Base-by-base conservation (phyloP, 1,140 invertebrate genomes). In the Cotesia typhae region DNA sequence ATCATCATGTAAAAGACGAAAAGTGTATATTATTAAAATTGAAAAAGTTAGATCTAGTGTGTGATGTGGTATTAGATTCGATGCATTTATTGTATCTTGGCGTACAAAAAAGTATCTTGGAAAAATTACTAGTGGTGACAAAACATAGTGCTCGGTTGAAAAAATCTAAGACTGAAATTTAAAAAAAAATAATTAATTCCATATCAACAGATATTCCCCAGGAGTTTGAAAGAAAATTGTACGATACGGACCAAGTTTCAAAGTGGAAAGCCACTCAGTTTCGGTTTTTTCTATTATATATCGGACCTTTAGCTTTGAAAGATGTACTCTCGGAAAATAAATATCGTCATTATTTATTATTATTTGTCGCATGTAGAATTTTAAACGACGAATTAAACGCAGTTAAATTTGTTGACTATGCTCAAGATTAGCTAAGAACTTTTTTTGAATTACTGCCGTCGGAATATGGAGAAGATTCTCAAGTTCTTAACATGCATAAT, bases 261-360 rank as follows among this genome's bases (percentile, higher is more conserved):
- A 71, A 75, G 20, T 76, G 76, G 77, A 80, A 80, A 72, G 71
- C 74, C 5, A 76, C 74, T 3, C 74, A 76, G 64, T 76, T 53
- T 51, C 20, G 73, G 64, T 78, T 79, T 59, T 75, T 80, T 59
- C 66, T 80, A 12, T 72, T 73, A 37, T 75, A 72, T 71, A 65
- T 59, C 61, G 76, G 77, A 60, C 75, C 65, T 28, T 14, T 77
- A 9, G 66, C 73, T 28, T 71, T 77, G 53, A 61, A 75, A 68
- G 35, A 69, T 17, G 71, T 80, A 57, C 65, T 80, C 10, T 28
- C 74, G 17, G 1, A 12, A 4, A 68, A 75, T 1, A 35, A 57
- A 1, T 75, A 76, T 70, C 36, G 70, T 28, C 76, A 80, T 75
- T 80, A 78, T 71, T 36, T 80, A 63, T 37, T 79, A 10, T 52